These are phyloP conservation scores for Lysiphlebus fabarum DNA, from an alignment of 1,140 invertebrate genomes.

Conservation along the genomic window DNA sequence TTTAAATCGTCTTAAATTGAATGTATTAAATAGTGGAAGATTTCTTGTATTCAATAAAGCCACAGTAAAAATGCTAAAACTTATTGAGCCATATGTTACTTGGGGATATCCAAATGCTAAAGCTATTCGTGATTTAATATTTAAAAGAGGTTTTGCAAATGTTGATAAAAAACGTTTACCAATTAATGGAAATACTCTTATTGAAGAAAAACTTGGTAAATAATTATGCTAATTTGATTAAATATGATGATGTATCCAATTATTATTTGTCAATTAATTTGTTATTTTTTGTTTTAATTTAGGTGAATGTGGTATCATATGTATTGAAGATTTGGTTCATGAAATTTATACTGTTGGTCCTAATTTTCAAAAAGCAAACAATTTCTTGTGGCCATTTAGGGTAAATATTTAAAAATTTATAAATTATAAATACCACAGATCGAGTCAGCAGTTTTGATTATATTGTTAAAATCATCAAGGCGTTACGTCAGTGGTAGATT, in stretches of 20 bases:
- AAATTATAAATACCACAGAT: conserved; percentile 38
- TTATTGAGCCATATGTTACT: conserved; percentile 93
- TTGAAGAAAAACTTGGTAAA: conserved; percentile 86
- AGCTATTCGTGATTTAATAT: conserved; percentile 91
- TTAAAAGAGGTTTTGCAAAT: conserved; percentile 97
- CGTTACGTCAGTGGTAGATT: too few species aligned
- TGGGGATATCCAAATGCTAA: conserved; percentile 98
- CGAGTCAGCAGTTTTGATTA: conserved; percentile 35
- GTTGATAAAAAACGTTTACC: conserved; percentile 83
- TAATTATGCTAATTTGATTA: conserved; percentile 29
- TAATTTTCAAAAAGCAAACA: conserved; percentile 92
- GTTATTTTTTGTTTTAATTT: conserved; percentile 29
- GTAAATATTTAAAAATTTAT: conserved; percentile 43
- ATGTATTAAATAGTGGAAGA: conserved; percentile 97
- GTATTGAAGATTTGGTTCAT: conserved; percentile 97
- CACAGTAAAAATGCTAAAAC: conserved; percentile 92
- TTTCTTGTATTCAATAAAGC: conserved; percentile 94
- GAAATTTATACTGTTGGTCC: conserved; percentile 91
- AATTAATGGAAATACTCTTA: conserved; percentile 89
- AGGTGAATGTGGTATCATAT: conserved; percentile 80
- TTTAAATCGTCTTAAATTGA: conserved; percentile 88
- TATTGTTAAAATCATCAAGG: conserved; percentile 23
- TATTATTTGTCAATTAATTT: too few species aligned
- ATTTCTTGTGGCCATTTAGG: conserved; percentile 99
- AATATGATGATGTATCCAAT: too few species aligned